A percentile compares a stretch with the other conserved stretches of the same genome.
Evolutionary conservation across 2,113 vertebrate genomes (phyloP).

Genomic region (Artemisiospiza belli): DNA sequence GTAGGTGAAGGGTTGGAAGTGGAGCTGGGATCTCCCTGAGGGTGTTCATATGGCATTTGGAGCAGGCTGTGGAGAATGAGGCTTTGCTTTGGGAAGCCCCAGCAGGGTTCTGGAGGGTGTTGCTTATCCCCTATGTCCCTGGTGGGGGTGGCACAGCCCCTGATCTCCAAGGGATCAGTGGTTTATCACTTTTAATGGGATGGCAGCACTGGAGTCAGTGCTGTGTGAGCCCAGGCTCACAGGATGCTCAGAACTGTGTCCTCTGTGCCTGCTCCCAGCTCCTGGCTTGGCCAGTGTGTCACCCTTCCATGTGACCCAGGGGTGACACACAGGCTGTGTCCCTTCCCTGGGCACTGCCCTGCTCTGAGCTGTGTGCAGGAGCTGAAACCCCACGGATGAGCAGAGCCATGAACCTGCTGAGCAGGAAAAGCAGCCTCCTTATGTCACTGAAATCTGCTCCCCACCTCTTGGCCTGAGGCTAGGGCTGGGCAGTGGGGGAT

Average conservation of each 20-base stretch:
- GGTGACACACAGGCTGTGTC: background rate
- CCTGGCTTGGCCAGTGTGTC: background rate
- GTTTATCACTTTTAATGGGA: background rate
- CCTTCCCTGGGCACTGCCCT: background rate
- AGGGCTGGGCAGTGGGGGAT: background rate
- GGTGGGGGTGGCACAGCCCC: background rate
- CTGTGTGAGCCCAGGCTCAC: background rate
- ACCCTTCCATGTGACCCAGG: background rate
- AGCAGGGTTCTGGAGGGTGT: background rate
- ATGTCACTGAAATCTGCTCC: background rate
- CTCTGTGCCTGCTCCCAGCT: background rate
- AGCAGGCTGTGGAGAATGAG: background rate
- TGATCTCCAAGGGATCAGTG: background rate
- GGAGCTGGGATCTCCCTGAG: background rate
- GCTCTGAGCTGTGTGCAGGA: background rate
- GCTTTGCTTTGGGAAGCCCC: background rate
- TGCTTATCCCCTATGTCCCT: background rate
- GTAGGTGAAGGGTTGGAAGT: background rate
- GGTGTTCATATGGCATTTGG: background rate
- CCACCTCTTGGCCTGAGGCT: background rate
- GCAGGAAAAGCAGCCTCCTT: background rate
- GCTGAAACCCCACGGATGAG: fast-evolving
- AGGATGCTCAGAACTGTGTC: background rate
- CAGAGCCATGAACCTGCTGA: background rate
- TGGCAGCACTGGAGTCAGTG: background rate